A percentile compares a stretch with the other conserved stretches of the same genome.
Conservation (phyloP, 2,888 invertebrate genomes). For the Sepioteuthis lessoniana region DNA sequence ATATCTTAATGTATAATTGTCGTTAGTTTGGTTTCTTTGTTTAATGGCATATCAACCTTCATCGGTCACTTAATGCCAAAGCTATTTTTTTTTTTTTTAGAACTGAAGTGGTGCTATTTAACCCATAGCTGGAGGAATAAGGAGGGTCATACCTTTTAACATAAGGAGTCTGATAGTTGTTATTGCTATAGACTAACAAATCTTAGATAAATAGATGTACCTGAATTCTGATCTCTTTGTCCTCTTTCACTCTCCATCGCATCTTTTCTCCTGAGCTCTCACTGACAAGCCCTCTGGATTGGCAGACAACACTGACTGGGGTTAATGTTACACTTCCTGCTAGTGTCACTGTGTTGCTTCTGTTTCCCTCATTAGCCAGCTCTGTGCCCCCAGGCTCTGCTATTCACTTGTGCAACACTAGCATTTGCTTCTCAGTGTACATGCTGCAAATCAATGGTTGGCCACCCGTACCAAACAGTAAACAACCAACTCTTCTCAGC, state of each 20-base stretch:
- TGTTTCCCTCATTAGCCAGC: background rate
- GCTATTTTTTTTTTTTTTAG: no score
- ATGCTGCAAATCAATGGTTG: constrained; percentile 10
- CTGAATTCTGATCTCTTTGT: background rate
- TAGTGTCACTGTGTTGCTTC: background rate
- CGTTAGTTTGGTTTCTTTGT: no score
- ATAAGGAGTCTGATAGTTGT: background rate
- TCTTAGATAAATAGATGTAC: background rate
- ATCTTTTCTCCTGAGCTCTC: background rate
- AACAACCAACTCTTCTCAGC: background rate
- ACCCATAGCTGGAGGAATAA: no score
- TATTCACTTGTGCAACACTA: background rate
- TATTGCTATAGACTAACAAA: background rate
- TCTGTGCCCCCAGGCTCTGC: background rate
- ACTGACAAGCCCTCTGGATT: background rate
- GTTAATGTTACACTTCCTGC: background rate
- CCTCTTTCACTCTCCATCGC: background rate
- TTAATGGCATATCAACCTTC: no score
- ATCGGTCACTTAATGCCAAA: no score
- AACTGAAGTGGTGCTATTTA: no score
- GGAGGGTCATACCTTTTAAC: no score
- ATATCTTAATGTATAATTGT: no score
- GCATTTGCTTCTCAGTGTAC: background rate
- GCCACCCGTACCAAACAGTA: no score
- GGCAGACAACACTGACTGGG: background rate